Conservation (phyloP, 30 jellyfish, hydroid and myxozoan species). For the Pelagia noctiluca region DNA sequence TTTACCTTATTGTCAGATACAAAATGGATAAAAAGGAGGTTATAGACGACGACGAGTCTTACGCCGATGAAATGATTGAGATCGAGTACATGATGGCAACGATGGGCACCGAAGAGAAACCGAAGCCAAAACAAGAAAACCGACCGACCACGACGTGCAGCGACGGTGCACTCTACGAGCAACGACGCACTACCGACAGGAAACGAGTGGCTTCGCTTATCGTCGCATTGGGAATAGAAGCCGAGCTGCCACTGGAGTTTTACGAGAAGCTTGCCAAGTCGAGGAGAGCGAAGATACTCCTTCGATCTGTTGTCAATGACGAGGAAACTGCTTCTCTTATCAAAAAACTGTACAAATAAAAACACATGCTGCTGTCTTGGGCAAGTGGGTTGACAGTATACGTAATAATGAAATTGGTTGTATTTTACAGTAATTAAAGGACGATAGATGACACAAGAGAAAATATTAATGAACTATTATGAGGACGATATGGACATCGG, state of each 20-base stretch:
- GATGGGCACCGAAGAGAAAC: conserved; percentile 10
- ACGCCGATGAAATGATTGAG: conserved; percentile 64
- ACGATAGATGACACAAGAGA: no score
- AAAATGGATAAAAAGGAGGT: no score
- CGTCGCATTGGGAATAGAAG: conserved; percentile 68
- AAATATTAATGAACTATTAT: no score
- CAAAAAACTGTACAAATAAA: neutral
- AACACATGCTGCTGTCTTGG: no score
- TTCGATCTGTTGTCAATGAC: conserved; percentile 47
- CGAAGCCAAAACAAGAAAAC: conserved; percentile 2
- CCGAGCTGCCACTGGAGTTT: conserved; percentile 69
- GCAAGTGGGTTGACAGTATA: no score
- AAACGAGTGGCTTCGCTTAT: conserved; percentile 42
- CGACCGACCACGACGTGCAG: neutral
- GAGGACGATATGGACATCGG: no score
- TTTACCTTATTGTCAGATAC: no score
- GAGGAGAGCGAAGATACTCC: conserved; percentile 39
- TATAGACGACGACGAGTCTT: conserved; percentile 15
- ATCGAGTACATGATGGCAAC: conserved; percentile 56
- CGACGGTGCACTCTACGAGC: neutral
- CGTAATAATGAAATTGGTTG: no score
- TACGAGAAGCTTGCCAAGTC: conserved; percentile 58
- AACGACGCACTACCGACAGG: conserved; percentile 8
- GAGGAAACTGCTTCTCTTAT: conserved; percentile 7
- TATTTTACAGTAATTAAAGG: no score